Conservation (phyloP, 2,888 invertebrate species). For the Melieria omissa region DNA sequence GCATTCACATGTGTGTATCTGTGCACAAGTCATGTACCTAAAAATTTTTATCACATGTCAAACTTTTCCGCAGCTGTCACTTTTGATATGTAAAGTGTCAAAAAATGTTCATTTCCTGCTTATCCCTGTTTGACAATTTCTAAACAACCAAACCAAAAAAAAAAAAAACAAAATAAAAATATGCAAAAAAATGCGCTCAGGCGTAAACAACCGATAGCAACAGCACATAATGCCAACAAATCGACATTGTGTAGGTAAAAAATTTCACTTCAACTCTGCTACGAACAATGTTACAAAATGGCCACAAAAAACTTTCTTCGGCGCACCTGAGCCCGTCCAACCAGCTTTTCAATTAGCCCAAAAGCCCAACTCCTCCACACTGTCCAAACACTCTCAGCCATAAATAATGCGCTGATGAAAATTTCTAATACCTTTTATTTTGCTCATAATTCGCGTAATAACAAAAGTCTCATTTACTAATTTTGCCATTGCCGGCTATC, state of each 20-base stretch:
- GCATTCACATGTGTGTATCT: no score
- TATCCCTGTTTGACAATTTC: no score
- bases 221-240: constrained; percentile 3
- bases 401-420: constrained; percentile 14
- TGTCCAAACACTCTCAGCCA: neutral
- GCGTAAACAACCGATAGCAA: constrained; percentile 58
- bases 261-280: no score
- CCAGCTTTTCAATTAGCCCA: constrained; percentile 58
- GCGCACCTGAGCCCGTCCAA: constrained; percentile 25
- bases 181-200: constrained; percentile 52
- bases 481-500: constrained; percentile 47
- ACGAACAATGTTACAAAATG: no score
- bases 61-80: constrained; percentile 49
- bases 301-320: neutral
- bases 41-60: constrained; percentile 20
- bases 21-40: neutral
- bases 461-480: constrained; percentile 59
- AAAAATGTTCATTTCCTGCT: constrained; percentile 49
- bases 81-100: constrained; percentile 58
- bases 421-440: constrained; percentile 61
- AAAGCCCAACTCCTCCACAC: constrained; percentile 40
- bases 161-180: constrained; percentile 32
- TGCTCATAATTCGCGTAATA: constrained; percentile 59
- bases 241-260: neutral
- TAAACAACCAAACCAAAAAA: no score